Evolutionary conservation across 2,797 vertebrate species (phyloP), one percentile per base, ranked within the genome.

Genomic region (Darevskia mixta): DNA sequence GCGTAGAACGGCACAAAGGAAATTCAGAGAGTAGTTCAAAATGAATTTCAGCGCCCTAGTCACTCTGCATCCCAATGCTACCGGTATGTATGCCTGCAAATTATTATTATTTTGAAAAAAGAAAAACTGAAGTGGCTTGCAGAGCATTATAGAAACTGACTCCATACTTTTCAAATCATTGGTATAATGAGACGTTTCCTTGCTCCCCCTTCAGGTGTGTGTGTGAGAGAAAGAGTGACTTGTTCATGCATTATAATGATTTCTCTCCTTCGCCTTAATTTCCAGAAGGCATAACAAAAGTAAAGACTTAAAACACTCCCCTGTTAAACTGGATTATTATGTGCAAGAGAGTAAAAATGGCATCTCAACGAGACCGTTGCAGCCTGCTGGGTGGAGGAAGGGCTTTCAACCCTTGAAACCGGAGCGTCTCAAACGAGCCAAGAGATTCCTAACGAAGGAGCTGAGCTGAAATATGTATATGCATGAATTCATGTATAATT

Each of bases 401-500:
- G 83, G 82, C 82, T 92, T 87, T 89, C 79, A 85, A 91, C 94
- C 72, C 90, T 92, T 90, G 83, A 93, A 95, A 91, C 72, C 3
- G n/a, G 72, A 3, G 87, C 95, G 85, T 15, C 80, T 93, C 0
- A 0, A 76, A 82, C 91, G 76, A 90, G 86, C 72, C 90, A 90
- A 76, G 88, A 87, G 82, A 79, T 32, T 86, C 49, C 90, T 90
- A 95, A 93, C 86, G 91, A 95, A 95, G 92, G 58, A 86, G 87
- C 91, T 92, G 90, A 93, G 83, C 93, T 93, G 86, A 94, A 93
- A 79, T 93, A 94, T 94, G 87, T 95, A 91, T 91, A 93, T 89
- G 38, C 85, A 86, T 91, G 93, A 93, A 64, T 82, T 95, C 92
- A 95, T 95, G 91, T 94, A 96, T 96, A 96, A 96, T 97, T 96